Base-by-base conservation (phyloP, 2,888 invertebrate genomes). In the Iphiclides podalirius region DNA sequence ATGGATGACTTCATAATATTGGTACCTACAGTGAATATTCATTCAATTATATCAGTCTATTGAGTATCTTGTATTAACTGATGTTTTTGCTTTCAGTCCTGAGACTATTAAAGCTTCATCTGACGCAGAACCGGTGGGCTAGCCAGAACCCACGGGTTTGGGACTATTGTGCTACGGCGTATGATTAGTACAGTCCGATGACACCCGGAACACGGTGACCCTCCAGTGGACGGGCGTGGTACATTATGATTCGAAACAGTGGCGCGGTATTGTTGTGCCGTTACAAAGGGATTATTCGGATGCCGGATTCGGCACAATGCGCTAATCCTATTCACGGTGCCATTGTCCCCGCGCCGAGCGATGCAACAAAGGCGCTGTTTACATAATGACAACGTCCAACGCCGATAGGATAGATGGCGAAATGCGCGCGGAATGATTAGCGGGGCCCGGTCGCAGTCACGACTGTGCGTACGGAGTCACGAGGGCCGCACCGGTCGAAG, bases 231-330 rank as follows among this genome's bases (percentile, higher is more conserved):
- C 6, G 26, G 6, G 6, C 43, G 31, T 11, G 13, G n/a, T 33
- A 20, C 15, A 49, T 43, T 61, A 54, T 57, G 59, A 60, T 65
- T 56, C 58, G 63, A 67, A 66, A 70, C 69, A 73, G 64, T 66
- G 55, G 62, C 63, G 62, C 67, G 70, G 79, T 79, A 79, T 83
- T 81, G 81, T 83, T 77, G 75, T 71, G 70, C 70, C 64, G 66
- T 62, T 71, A 80, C 81, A 81, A 80, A 75, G 78, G 71, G 72
- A 75, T 79, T 75, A 77, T 77, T 73, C 70, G 71, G 69, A 76
- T 73, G 72, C 68, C 71, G 66, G 67, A 72, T 74, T 72, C 67
- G 69, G 69, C 59, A 75, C 75, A 79, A 75, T 77, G 76, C 74
- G 71, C 76, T 76, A 74, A 76, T 71, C 70, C 74, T 67, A 73